Base-by-base conservation (phyloP, 2,113 vertebrate genomes). In the Isichthys henryi region DNA sequence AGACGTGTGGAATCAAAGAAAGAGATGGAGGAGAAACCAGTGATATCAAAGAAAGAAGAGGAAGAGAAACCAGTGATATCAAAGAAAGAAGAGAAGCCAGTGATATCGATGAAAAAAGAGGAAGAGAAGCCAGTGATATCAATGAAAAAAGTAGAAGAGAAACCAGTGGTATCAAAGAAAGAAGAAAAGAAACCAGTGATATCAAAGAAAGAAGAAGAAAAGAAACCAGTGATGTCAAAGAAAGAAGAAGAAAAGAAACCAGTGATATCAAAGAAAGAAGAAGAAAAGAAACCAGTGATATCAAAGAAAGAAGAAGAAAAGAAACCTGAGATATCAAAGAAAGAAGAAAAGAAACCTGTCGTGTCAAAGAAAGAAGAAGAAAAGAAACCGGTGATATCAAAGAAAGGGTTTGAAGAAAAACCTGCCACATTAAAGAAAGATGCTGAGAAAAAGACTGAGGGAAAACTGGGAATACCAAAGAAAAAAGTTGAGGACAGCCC, bases 11-110 rank as follows among this genome's bases (percentile, higher is more conserved):
- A 88, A 80, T 92, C 90, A 91, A 90, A 93, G 91, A 90, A 90
- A 89, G 92, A 92, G 85, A 91, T 89, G 88, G 92, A 90, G 86
- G 80, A 46, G 39, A 43, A 83, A 21, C 39, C 39, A 80, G 92
- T 92, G 92, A 91, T 90, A 88, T 90, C 92, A 82, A 45, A 92
- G 90, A 94, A 92, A 90, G 93, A 93, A 91, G 92, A 92, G 45
- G 93, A 93, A 91, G 92, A 92, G 45, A 91, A 91, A 89, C 92
- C 91, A 90, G n/a, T 39, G 27, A 35, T 58, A 9, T 45, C 39
- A 43, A 62, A n/a, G 50, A 92, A 92, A 90, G 92, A 90, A 88
- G 39, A 46, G 39, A 39, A 83, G 43, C 15, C 35, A 80, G 92
- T 92, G 92, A 91, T 89, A 86, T 90, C 92, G 70, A 45, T 92